Evolutionary conservation across 2,888 invertebrate species (phyloP).

Genomic region (Athripsodes cinereus): DNA sequence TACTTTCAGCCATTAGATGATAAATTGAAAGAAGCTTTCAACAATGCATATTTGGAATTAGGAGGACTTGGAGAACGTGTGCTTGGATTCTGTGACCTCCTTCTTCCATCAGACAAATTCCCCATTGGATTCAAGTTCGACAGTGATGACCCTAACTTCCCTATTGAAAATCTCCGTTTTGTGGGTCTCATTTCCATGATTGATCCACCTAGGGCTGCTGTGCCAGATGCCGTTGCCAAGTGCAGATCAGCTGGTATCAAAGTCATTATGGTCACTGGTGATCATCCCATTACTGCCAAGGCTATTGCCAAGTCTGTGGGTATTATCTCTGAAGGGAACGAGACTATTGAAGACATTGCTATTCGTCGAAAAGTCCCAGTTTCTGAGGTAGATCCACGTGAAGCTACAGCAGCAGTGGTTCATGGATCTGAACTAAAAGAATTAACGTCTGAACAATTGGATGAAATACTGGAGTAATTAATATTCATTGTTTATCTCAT

Average conservation of each 20-base stretch:
- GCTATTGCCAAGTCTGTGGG: conserved; percentile 93
- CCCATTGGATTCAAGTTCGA: conserved; percentile 91
- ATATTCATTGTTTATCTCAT: no score
- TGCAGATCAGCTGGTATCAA: conserved; percentile 97
- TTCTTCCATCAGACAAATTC: conserved; percentile 86
- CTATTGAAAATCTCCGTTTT: conserved; percentile 81
- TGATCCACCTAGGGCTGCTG: conserved; percentile 95
- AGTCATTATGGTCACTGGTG: conserved; percentile 94
- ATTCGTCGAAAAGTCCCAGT: conserved; percentile 84
- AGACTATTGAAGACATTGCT: conserved; percentile 91
- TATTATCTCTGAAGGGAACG: conserved; percentile 90
- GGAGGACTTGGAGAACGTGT: conserved; percentile 91
- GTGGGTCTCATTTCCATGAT: conserved; percentile 98
- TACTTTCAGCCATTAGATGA: conserved; percentile 64
- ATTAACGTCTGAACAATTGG: conserved; percentile 77
- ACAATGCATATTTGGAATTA: conserved; percentile 86
- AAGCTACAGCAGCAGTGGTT: conserved; percentile 87
- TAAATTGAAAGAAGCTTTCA: conserved; percentile 92
- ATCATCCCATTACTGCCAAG: conserved; percentile 94
- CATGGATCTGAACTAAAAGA: conserved; percentile 87
- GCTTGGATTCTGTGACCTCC: conserved; percentile 86
- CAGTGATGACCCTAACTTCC: conserved; percentile 86
- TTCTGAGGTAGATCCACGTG: conserved; percentile 83
- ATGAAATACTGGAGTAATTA: conserved; percentile 73
- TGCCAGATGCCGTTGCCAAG: conserved; percentile 96